These are phyloP conservation scores for Cordylochernes scorpioides DNA, from an alignment of 2,888 invertebrate species.

Conservation along the genomic window DNA sequence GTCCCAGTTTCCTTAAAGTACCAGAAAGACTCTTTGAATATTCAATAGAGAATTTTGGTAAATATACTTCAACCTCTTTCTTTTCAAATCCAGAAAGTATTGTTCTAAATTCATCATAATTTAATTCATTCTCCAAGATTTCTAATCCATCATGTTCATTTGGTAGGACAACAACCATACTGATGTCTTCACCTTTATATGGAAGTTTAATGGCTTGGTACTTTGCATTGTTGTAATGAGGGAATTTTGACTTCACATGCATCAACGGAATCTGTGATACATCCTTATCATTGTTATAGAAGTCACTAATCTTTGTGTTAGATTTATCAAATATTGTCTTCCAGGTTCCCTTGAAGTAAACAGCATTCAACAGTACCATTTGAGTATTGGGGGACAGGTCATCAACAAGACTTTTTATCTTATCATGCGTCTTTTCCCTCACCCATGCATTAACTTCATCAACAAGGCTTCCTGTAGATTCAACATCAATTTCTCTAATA, in stretches of 20 bases:
- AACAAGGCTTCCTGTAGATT: not conserved
- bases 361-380: constrained; percentile 24
- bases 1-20: constrained; percentile 5
- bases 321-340: constrained; percentile 20
- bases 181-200: constrained; percentile 7
- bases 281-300: too few species aligned
- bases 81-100: constrained; percentile 2
- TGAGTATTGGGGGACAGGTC: constrained; percentile 12
- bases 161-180: constrained; percentile 11
- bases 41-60: constrained; percentile 11
- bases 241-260: too few species aligned
- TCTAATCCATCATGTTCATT: constrained; percentile 3
- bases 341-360: constrained; percentile 27
- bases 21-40: constrained; percentile 3
- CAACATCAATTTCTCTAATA: not conserved
- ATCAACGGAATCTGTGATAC: too few species aligned
- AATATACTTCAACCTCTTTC: constrained; percentile 5
- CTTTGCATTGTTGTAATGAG: too few species aligned
- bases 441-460: not conserved
- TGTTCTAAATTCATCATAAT: constrained; percentile 1
- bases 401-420: not conserved
- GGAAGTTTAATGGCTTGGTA: too few species aligned
- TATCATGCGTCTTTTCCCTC: not conserved
- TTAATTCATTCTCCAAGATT: not conserved
- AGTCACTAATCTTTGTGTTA: too few species aligned